A percentile compares a stretch with the other conserved stretches of the same genome.
Conservation (phyloP, 1,140 invertebrate genomes). For the Eufriesea mexicana region DNA sequence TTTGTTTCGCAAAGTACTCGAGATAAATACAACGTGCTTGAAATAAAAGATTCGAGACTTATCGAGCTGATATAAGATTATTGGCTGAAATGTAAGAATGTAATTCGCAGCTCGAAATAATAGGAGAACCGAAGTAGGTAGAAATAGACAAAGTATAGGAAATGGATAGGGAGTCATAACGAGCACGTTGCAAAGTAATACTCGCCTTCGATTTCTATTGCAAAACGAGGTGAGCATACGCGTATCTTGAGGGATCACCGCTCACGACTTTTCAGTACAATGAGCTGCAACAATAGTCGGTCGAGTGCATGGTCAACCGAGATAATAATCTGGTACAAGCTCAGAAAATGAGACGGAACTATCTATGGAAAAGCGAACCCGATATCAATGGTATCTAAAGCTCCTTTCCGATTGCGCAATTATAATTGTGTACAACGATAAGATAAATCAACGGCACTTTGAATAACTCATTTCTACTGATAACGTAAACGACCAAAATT, state of each 20-base stretch:
- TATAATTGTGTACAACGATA: not conserved
- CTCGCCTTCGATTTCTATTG: constrained; percentile 40
- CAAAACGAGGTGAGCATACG: constrained; percentile 37
- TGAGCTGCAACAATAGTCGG: constrained; percentile 45
- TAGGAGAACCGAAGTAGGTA: not conserved
- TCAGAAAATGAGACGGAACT: constrained; percentile 47
- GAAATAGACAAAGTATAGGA: not conserved
- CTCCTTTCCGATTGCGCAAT: not conserved
- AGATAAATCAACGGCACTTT: not conserved
- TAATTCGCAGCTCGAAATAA: not conserved
- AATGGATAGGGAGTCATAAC: not conserved
- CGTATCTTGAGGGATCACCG: constrained; percentile 50
- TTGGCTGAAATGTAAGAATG: no score
- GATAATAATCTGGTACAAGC: constrained; percentile 60
- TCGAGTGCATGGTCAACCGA: constrained; percentile 42
- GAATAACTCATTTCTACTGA: not conserved
- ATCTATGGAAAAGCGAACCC: constrained; percentile 37
- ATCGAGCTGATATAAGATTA: no score
- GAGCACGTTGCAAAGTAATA: constrained; percentile 19
- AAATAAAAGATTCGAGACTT: no score
- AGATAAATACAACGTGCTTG: no score
- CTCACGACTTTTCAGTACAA: constrained; percentile 47
- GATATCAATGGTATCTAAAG: not conserved
- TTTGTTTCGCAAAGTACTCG: no score
- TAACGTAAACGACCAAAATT: not conserved